Evolutionary conservation across 2,113 vertebrate species (phyloP), one percentile per base, ranked within the genome.

Genomic region (Xenopus laevis): DNA sequence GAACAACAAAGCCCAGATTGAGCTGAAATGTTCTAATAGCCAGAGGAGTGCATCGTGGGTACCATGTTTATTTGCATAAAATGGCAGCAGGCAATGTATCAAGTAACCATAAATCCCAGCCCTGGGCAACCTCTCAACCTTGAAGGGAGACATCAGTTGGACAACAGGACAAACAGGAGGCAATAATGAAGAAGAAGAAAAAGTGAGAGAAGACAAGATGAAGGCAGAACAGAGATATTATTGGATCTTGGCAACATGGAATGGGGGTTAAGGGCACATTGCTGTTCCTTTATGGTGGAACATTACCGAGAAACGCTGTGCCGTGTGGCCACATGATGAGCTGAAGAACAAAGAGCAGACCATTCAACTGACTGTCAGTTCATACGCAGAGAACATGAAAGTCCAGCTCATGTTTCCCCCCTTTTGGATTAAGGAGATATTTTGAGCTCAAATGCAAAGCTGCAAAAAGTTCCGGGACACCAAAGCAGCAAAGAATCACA

Each of bases 201-300:
- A 27, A 27, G 23, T 27, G 23, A 27, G 33, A 9, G 33, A 7
- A 40, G 33, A 53, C 17, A 8, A 33, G 69, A 44, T 2, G 27
- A 4, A 20, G 58, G 59, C 62, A 18, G 61, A 62, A 58, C 30
- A 65, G 45, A 73, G 61, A 57, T 18, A 53, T 53, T 52, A 72
- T 15, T 45, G 71, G 33, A 65, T 55, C 61, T 46, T 15, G 59
- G 45, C 21, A 15, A 21, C 62, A 47, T 33, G 53, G 9, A 72
- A 72, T 20, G n/a, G 23, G 47, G 15, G 10, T n/a, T 15, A 3
- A 23, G 9, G 30, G 2, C 27, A 17, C 44, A 61, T 47, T 71
- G 58, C 58, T 15, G 17, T 13, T 15, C 17, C 30, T 11, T 13
- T 11, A 4, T 9, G 60, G 70, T 21, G 44, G 71, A 72, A 60